Evolutionary conservation across 2,888 invertebrate species (phyloP), one percentile per base, ranked within the genome.

Genomic region (Ctena decussata): DNA sequence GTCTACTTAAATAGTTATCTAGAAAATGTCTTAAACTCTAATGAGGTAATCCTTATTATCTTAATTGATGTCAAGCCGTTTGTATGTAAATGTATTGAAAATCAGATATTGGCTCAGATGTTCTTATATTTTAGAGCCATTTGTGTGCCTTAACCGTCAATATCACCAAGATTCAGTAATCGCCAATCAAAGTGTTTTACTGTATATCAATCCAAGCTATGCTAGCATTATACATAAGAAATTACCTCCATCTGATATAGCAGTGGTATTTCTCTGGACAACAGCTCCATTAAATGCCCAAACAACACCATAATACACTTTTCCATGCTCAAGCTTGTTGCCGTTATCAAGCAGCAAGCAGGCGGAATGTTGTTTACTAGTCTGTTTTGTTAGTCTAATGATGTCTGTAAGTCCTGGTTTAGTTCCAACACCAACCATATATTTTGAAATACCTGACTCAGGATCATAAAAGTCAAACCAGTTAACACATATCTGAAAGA

Each of bases 391-490:
- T n/a, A 46, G 21, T 46, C 21, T 46, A 46, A 46, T 18, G 21
- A 18, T 46, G 46, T 46, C 46, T 15, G 46, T 46, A 15, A 15
- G 8, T 46, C 46, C 46, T 12, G 46, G 46, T 46, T 46, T 21
- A 15, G 18, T 8, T 46, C 46, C 46, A 3, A 46, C 21, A n/a
- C 46, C 46, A 46, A 46, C 18, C 21, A 3, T 46, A 18, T 46
- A 46, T 46, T 46, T 18, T 18, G 46, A 46, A 3, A 93, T 91
- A 18, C 92, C 92, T 35, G 92, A 92, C 72, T 93, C 89, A 0
- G 91, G 89, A 79, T 93, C 93, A 37, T 82, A 88, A 84, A 93
- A 93, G 35, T 85, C 88, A 44, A 41, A 53, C 93, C 93, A 93
- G 80, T 91, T 92, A 24, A 86, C 86, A 83, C 93, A 93, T 27